Percentiles rank a stretch among this genome's conserved stretches.
These are phyloP conservation scores for Charaxes varanes DNA, from an alignment of 1,140 invertebrate species.

Conservation along the genomic window DNA sequence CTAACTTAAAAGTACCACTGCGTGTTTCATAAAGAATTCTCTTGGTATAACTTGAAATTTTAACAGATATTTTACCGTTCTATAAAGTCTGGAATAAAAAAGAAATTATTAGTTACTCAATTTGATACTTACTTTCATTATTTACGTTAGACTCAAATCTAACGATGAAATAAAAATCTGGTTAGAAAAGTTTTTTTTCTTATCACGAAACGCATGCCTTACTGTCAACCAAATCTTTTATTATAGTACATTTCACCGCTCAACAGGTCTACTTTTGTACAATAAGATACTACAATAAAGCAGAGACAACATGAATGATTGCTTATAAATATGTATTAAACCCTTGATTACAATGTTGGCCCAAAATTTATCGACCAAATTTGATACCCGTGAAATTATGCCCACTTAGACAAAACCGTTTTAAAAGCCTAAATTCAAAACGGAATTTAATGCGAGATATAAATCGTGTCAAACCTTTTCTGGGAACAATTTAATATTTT, in stretches of 20 bases:
- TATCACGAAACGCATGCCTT: too few species aligned
- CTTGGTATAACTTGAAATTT: slow-evolving; percentile 4
- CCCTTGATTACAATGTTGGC: slow-evolving; percentile 42
- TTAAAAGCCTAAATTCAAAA: slow-evolving; percentile 31
- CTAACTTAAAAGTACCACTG: slow-evolving; percentile 2
- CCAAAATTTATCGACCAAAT: slow-evolving; percentile 46
- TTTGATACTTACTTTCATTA: too few species aligned
- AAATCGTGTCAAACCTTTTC: slow-evolving; percentile 9
- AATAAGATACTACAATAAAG: slow-evolving; percentile 14
- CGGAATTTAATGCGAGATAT: slow-evolving; percentile 22
- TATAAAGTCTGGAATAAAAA: too few species aligned
- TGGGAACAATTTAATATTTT: slow-evolving; percentile 8
- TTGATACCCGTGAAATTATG: slow-evolving; percentile 43
- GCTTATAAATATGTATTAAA: slow-evolving; percentile 44
- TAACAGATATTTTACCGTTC: not conserved
- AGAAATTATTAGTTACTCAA: too few species aligned
- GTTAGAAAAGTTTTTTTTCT: too few species aligned
- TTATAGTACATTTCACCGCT: too few species aligned
- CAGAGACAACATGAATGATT: slow-evolving; percentile 25
- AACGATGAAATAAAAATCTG: too few species aligned
- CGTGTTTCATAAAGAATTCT: not conserved
- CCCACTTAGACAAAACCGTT: slow-evolving; percentile 40
- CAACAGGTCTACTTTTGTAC: slow-evolving; percentile 10
- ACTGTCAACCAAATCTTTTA: too few species aligned
- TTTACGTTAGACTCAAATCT: not conserved